Evolutionary conservation across 2,888 invertebrate genomes (phyloP).

Genomic region (Nymphalis c-album): DNA sequence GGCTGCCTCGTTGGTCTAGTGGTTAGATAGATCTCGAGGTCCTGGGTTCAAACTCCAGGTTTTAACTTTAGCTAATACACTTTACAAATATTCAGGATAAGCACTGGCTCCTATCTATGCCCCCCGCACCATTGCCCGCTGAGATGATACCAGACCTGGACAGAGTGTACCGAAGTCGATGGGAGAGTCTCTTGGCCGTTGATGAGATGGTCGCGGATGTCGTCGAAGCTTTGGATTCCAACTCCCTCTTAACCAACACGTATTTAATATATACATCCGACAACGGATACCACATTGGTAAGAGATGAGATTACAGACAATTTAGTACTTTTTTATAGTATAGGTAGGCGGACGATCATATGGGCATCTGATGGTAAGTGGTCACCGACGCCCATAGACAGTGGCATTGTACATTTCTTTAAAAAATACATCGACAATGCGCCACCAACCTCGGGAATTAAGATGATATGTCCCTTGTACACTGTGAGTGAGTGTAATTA

Average conservation of each 20-base stretch:
- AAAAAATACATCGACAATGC: too few relatives aligned
- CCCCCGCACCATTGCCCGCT: conserved; percentile 84
- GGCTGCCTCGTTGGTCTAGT: too few relatives aligned
- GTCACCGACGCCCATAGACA: too few relatives aligned
- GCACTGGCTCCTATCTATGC: conserved; percentile 91
- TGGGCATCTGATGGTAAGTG: too few relatives aligned
- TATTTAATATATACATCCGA: conserved; percentile 93
- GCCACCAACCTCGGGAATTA: too few relatives aligned
- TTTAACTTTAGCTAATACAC: background rate
- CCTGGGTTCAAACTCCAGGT: background rate
- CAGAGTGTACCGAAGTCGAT: conserved; percentile 85
- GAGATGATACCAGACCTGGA: conserved; percentile 84
- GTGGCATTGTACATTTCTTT: too few relatives aligned
- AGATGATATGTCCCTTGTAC: too few relatives aligned
- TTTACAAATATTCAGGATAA: conserved; percentile 84
- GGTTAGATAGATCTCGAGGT: too few relatives aligned
- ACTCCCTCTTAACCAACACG: conserved; percentile 84
- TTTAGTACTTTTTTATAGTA: too few relatives aligned
- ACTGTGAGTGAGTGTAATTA: too few relatives aligned
- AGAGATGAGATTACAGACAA: background rate
- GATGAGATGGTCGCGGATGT: conserved; percentile 90
- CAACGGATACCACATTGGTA: conserved; percentile 94
- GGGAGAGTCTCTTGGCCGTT: conserved; percentile 91
- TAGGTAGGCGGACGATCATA: too few relatives aligned
- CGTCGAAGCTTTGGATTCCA: conserved; percentile 77